A percentile compares a stretch with the other conserved stretches of the same genome.
phyloP scores from a whole-genome alignment of 2,797 vertebrate genomes.

The Poeciliopsis gracilis region DNA sequence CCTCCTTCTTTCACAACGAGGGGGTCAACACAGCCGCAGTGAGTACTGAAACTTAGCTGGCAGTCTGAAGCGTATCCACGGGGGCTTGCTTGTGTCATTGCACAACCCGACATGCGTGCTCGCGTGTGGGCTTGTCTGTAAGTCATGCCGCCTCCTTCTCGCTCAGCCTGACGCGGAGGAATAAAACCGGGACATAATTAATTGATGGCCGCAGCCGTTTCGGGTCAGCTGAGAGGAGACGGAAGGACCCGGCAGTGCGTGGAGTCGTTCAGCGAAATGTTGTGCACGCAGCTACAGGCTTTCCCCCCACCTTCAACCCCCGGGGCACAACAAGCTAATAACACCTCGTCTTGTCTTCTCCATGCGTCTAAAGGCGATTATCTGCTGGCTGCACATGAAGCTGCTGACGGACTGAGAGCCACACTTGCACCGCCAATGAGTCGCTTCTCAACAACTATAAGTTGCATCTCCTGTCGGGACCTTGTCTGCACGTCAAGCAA shows the following conservation, averaged over 20 bases:
- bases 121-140: background rate
- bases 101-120: conserved; percentile 4
- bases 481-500: conserved; percentile 6
- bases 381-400: conserved; percentile 45
- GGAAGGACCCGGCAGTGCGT: background rate
- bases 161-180: conserved; percentile 5
- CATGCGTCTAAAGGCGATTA: conserved; percentile 58
- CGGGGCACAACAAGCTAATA: conserved; percentile 38
- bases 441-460: background rate
- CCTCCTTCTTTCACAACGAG: conserved; percentile 49
- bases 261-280: background rate
- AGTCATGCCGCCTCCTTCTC: background rate
- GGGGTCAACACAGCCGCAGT: conserved; percentile 66
- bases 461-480: conserved; percentile 5
- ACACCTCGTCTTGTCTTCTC: conserved; percentile 29
- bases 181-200: conserved; percentile 25
- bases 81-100: background rate
- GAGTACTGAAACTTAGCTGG: conserved; percentile 66
- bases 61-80: conserved; percentile 28
- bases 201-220: conserved; percentile 45
- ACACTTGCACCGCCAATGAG: background rate
- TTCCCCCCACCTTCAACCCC: no score
- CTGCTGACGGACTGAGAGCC: conserved; percentile 33
- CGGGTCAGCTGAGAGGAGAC: conserved; percentile 46
- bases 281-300: conserved; percentile 18